Percentiles rank a stretch among this genome's conserved stretches.
Evolutionary conservation across 2,113 vertebrate genomes (phyloP).

Genomic region (Euleptes europaea): DNA sequence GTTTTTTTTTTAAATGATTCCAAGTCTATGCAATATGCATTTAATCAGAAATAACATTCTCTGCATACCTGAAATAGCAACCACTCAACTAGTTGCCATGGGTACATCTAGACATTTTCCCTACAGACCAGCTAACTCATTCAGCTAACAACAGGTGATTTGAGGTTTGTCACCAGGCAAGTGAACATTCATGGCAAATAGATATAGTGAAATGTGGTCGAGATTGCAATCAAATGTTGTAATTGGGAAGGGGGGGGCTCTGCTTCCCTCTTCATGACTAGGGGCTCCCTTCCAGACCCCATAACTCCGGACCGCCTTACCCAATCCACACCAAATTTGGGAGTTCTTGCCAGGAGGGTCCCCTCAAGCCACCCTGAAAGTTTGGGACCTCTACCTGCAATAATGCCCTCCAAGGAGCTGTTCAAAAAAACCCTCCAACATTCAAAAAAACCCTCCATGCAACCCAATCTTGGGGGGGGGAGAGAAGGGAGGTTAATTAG

Average conservation of each 20-base stretch:
- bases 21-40: background rate
- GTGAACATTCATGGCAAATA: background rate
- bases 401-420: too few relatives aligned
- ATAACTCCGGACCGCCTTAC: too few relatives aligned
- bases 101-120: background rate
- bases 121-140: background rate
- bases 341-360: too few relatives aligned
- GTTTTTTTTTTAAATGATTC: background rate
- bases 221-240: too few relatives aligned
- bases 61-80: background rate
- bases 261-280: background rate
- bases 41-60: background rate
- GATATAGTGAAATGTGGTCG: background rate
- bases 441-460: too few relatives aligned
- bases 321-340: too few relatives aligned
- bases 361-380: too few relatives aligned
- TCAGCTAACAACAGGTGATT: background rate
- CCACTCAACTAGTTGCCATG: background rate
- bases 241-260: background rate
- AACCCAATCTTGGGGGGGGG: too few relatives aligned
- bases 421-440: too few relatives aligned
- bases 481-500: too few relatives aligned
- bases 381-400: too few relatives aligned
- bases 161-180: background rate
- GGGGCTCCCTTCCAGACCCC: too few relatives aligned